These are phyloP conservation scores for Malurus leucopterus DNA, from an alignment of 2,797 vertebrate genomes.

Conservation along the genomic window DNA sequence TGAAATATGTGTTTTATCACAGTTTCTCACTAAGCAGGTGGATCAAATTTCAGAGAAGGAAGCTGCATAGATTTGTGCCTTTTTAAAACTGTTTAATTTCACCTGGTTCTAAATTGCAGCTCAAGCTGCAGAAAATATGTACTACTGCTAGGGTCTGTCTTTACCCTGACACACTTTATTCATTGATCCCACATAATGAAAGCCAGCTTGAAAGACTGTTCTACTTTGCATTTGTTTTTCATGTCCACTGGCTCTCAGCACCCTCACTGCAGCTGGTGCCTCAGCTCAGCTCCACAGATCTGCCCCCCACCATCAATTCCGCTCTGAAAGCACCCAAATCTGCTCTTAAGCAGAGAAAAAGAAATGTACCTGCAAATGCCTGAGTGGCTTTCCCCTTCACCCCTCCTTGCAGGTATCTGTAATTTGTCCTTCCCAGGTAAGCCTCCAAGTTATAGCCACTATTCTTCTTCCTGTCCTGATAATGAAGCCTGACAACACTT, in stretches of 20 bases:
- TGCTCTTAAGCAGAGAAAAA: not conserved
- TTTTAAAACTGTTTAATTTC: not conserved
- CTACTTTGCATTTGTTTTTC: not conserved
- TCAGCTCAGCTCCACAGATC: not conserved
- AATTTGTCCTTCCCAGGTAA: not conserved
- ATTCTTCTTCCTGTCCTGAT: conserved; percentile 12
- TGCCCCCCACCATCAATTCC: not conserved
- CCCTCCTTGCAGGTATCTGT: not conserved
- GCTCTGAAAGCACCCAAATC: not conserved
- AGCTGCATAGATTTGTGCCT: not conserved
- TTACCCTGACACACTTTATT: not conserved
- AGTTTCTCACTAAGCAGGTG: not conserved
- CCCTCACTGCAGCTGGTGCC: not conserved
- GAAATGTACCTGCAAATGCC: not conserved
- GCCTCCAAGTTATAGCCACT: not conserved
- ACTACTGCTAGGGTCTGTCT: not conserved
- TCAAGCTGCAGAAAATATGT: not conserved
- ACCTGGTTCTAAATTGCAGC: not conserved
- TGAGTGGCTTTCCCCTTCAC: not conserved
- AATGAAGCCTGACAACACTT: conserved; percentile 32
- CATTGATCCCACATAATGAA: not conserved
- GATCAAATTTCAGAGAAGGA: not conserved
- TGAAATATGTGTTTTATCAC: not conserved
- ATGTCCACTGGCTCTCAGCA: not conserved
- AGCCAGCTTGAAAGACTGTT: not conserved